Conservation (phyloP, 1,140 invertebrate genomes). For the Branchinecta lindahli region DNA sequence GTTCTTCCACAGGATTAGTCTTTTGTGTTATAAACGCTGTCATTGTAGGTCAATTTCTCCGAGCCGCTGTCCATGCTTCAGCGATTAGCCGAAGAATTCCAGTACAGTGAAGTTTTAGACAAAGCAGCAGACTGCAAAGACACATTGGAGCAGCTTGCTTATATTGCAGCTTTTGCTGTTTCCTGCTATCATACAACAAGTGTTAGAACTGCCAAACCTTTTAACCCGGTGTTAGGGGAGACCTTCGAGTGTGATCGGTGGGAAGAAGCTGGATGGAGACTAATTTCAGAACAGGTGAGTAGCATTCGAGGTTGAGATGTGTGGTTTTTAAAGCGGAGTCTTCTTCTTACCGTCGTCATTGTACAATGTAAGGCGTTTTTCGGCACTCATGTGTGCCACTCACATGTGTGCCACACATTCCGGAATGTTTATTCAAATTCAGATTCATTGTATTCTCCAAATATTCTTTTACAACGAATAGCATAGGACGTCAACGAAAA, state of each 20-base stretch:
- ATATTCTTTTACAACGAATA: too few relatives aligned
- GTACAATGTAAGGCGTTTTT: too few relatives aligned
- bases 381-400: too few relatives aligned
- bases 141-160: constrained; percentile 76
- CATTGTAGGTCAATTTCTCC: constrained; percentile 77
- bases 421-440: too few relatives aligned
- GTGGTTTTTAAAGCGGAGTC: too few relatives aligned
- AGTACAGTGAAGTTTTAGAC: constrained; percentile 85
- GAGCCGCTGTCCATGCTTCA: constrained; percentile 97
- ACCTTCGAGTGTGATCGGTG: constrained; percentile 92
- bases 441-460: too few relatives aligned
- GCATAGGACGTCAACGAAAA: too few relatives aligned
- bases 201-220: constrained; percentile 58
- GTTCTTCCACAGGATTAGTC: too few relatives aligned
- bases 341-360: too few relatives aligned
- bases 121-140: constrained; percentile 52
- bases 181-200: constrained; percentile 86
- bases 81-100: constrained; percentile 91
- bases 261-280: constrained; percentile 89
- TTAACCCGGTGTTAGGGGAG: constrained; percentile 76
- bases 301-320: too few relatives aligned
- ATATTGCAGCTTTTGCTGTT: constrained; percentile 88
- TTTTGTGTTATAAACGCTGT: constrained; percentile 9
- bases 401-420: too few relatives aligned
- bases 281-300: constrained; percentile 71